phyloP scores from a whole-genome alignment of 2,797 vertebrate species.

The Esox lucius region DNA sequence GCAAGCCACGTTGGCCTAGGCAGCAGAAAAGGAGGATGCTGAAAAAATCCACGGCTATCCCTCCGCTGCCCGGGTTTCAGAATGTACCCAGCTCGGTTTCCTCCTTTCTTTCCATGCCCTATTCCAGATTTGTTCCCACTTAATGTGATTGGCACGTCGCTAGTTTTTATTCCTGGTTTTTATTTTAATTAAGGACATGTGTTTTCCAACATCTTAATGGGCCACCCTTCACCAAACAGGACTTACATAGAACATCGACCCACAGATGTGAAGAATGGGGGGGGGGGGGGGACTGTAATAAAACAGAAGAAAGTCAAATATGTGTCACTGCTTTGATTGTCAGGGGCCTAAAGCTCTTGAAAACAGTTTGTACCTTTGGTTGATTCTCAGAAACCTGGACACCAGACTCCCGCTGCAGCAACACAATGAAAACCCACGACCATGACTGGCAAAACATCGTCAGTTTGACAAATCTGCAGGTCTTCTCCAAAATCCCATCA shows the following conservation, averaged over 20 bases:
- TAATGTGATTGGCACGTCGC: conserved; percentile 15
- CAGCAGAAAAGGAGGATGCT: not conserved
- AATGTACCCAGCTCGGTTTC: conserved; percentile 3
- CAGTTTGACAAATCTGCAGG: not conserved
- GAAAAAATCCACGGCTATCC: not conserved
- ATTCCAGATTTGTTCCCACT: not conserved
- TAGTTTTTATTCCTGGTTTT: conserved; percentile 11
- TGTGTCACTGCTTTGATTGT: not conserved
- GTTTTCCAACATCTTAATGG: conserved; percentile 49
- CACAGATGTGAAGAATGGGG: not conserved
- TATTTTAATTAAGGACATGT: conserved; percentile 48
- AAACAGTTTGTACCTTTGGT: not conserved
- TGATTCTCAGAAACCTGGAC: not conserved
- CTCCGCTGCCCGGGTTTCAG: not conserved
- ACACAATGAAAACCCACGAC: not conserved
- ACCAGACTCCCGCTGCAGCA: not conserved
- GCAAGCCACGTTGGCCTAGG: not conserved
- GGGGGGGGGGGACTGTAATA: not conserved
- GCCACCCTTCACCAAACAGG: conserved; percentile 19
- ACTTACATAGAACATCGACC: not conserved
- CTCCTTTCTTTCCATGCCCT: not conserved
- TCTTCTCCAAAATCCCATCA: not conserved
- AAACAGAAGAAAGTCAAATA: not conserved
- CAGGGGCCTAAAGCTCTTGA: not conserved
- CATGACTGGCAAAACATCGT: conserved; percentile 2